These are phyloP conservation scores for Zenarchopterus dispar DNA, from an alignment of 2,797 vertebrate genomes.

Conservation along the genomic window DNA sequence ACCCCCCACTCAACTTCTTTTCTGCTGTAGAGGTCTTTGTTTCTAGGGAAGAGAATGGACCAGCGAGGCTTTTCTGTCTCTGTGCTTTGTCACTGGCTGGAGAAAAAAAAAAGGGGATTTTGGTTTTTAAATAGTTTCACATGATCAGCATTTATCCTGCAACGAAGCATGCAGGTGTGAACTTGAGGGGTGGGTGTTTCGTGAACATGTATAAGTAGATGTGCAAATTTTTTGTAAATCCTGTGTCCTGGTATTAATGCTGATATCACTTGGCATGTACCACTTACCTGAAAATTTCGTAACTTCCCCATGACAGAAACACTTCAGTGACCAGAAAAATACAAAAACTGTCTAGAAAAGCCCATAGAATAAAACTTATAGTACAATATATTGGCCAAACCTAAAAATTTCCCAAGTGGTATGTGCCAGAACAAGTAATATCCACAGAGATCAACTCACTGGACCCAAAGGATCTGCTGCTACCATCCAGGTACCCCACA, in stretches of 20 bases:
- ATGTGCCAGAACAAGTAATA: too few relatives aligned
- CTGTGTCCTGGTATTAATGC: not conserved
- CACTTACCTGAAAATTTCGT: not conserved
- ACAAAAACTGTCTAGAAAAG: not conserved
- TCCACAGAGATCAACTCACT: too few relatives aligned
- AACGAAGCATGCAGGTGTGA: conserved; percentile 4
- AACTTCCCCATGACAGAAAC: not conserved
- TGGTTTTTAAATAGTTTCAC: conserved; percentile 26
- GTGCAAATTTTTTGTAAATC: not conserved
- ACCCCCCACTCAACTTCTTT: conserved; percentile 5
- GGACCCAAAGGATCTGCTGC: too few relatives aligned
- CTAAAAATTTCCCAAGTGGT: too few relatives aligned
- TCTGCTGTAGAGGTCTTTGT: conserved; percentile 56
- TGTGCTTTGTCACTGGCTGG: conserved; percentile 12
- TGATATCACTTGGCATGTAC: too few relatives aligned
- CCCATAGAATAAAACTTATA: too few relatives aligned
- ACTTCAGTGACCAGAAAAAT: not conserved
- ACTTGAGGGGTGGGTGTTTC: not conserved
- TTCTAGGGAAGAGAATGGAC: conserved; percentile 54
- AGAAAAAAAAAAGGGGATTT: conserved; percentile 23
- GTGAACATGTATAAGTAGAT: too few relatives aligned
- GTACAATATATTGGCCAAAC: too few relatives aligned
- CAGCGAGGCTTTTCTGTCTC: conserved; percentile 56
- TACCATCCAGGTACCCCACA: too few relatives aligned
- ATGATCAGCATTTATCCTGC: conserved; percentile 15